phyloP scores from a whole-genome alignment of 2,888 invertebrate genomes.

The Lordiphosa fenestrarum region DNA sequence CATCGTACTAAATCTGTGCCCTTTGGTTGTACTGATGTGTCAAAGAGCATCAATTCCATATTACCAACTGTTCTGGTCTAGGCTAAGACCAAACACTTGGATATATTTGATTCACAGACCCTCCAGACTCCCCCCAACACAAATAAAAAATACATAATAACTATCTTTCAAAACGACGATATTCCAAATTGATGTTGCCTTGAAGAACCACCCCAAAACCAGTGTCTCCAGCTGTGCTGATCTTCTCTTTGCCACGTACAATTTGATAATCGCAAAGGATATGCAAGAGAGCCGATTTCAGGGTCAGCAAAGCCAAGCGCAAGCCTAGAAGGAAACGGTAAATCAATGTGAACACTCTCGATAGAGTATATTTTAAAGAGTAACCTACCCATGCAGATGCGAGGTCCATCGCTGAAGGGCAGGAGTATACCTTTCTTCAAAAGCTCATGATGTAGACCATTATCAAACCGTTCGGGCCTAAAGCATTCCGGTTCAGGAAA shows the following conservation, averaged over 20 bases:
- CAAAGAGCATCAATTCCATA: too few species aligned
- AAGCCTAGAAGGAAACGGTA: constrained; percentile 39
- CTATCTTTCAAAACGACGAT: constrained; percentile 38
- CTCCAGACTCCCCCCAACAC: too few species aligned
- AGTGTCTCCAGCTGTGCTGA: constrained; percentile 31
- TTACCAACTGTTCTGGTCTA: too few species aligned
- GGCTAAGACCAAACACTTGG: too few species aligned
- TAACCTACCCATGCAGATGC: constrained; percentile 71
- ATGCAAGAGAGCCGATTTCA: constrained; percentile 61
- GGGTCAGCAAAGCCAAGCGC: constrained; percentile 58
- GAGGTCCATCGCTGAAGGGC: constrained; percentile 77
- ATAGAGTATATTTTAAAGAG: too few species aligned
- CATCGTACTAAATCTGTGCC: too few species aligned
- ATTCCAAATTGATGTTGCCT: constrained; percentile 63
- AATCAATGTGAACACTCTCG: neutral
- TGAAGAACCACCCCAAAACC: constrained; percentile 59
- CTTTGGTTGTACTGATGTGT: too few species aligned
- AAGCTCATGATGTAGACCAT: constrained; percentile 55
- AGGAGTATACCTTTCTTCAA: constrained; percentile 64
- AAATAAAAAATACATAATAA: neutral
- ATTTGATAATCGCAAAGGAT: constrained; percentile 59
- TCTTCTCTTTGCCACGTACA: constrained; percentile 21
- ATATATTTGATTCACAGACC: too few species aligned
- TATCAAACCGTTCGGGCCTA: constrained; percentile 74
- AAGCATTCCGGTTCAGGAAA: constrained; percentile 65